Percentiles rank a stretch among this genome's conserved stretches.
phyloP scores from a whole-genome alignment of 2,797 vertebrate genomes.

The Pseudochromis fuscus region DNA sequence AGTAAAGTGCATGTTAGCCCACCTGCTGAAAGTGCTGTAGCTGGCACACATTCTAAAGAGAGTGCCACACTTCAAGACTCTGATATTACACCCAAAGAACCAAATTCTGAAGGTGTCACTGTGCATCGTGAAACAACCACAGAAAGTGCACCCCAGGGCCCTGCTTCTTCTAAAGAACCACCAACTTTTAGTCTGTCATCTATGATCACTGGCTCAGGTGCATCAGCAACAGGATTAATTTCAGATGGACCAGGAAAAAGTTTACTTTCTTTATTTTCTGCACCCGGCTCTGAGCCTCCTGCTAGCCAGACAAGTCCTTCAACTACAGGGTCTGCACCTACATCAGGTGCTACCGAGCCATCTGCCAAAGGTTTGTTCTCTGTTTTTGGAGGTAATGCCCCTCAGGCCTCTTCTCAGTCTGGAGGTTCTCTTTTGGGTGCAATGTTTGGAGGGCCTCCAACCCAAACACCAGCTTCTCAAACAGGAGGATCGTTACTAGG shows the following conservation, averaged over 20 bases:
- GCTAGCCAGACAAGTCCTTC: conserved; percentile 36
- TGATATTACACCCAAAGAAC: conserved; percentile 25
- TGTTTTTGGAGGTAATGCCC: conserved; percentile 71
- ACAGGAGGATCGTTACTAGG: conserved; percentile 85
- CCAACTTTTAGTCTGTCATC: conserved; percentile 49
- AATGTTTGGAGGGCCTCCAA: conserved; percentile 79
- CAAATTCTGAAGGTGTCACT: conserved; percentile 34
- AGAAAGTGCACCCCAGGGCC: conserved; percentile 36
- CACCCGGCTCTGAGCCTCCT: conserved; percentile 53
- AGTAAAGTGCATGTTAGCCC: conserved; percentile 21
- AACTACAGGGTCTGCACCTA: conserved; percentile 39
- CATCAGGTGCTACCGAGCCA: conserved; percentile 71
- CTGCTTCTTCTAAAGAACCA: conserved; percentile 47
- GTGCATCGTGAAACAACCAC: conserved; percentile 43
- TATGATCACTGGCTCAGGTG: conserved; percentile 48
- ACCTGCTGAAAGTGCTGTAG: conserved; percentile 27
- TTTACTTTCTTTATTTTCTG: conserved; percentile 80
- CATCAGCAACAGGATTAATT: conserved; percentile 41
- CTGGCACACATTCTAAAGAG: conserved; percentile 13
- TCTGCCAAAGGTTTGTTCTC: conserved; percentile 74
- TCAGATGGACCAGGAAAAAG: conserved; percentile 72
- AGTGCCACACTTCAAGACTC: conserved; percentile 23
- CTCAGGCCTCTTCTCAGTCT: conserved; percentile 71
- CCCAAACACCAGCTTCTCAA: conserved; percentile 73
- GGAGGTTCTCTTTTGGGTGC: conserved; percentile 79